Evolutionary conservation across 1,140 invertebrate species (phyloP).

Genomic region (Drosophila navojoa): DNA sequence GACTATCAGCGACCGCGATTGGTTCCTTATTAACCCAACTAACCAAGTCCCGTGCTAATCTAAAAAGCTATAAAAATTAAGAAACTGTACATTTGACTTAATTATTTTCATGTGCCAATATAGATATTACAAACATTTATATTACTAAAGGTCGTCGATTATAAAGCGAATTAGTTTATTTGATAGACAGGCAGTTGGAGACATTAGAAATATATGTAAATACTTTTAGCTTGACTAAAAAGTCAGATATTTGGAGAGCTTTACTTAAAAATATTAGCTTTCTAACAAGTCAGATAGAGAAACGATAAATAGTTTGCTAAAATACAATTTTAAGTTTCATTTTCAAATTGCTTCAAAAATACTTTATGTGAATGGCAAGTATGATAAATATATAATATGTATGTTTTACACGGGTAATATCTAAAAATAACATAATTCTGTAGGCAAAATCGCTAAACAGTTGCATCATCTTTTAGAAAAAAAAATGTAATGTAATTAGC

Average conservation of each 20-base stretch:
- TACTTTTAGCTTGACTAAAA: background rate
- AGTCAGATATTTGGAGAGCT: too few relatives aligned
- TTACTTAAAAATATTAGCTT: too few relatives aligned
- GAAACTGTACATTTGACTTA: constrained; percentile 60
- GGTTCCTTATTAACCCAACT: background rate
- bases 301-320: too few relatives aligned
- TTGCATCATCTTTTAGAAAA: background rate
- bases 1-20: background rate
- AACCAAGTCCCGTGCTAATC: background rate
- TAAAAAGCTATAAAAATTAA: constrained; percentile 24
- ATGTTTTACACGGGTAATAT: too few relatives aligned
- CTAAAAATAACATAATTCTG: too few relatives aligned
- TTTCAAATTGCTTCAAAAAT: too few relatives aligned
- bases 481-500: background rate
- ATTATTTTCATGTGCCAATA: constrained; percentile 18
- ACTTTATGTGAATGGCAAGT: too few relatives aligned
- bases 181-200: too few relatives aligned
- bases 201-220: too few relatives aligned
- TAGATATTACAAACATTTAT: background rate
- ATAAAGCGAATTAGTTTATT: background rate
- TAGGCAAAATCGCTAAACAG: background rate
- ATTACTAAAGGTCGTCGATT: background rate
- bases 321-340: too few relatives aligned
- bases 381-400: too few relatives aligned
- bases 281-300: too few relatives aligned